Evolutionary conservation across 1,140 invertebrate species (phyloP).

Genomic region (Drosophila ohnishii): DNA sequence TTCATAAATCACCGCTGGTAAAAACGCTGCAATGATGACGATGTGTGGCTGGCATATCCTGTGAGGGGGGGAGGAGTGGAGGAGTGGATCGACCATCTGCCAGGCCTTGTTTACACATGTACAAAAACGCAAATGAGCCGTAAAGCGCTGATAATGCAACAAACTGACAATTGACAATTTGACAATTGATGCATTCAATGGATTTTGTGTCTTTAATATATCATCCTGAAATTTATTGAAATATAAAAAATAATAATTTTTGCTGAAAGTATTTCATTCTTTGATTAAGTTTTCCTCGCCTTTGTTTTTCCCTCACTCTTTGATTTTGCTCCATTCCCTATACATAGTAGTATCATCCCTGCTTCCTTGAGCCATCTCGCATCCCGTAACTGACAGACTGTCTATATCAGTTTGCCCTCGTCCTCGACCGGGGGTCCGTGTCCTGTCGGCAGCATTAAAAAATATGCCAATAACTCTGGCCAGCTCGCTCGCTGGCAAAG

Average conservation of each 20-base stretch:
- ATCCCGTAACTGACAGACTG: neutral
- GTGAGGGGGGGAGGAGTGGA: neutral
- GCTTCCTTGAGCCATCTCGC: constrained; percentile 3
- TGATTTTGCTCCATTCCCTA: neutral
- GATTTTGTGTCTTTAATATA: constrained; percentile 1
- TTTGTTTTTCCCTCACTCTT: constrained; percentile 6
- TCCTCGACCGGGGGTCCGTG: neutral
- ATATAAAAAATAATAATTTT: neutral
- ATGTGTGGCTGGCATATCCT: constrained; percentile 39
- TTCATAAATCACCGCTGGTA: constrained; percentile 71
- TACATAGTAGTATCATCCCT: neutral
- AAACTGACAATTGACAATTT: constrained; percentile 71
- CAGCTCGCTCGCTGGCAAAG: constrained; percentile 26
- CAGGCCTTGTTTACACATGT: constrained; percentile 75
- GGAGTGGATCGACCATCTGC: constrained; percentile 21
- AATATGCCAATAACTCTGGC: constrained; percentile 49
- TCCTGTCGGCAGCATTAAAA: constrained; percentile 23
- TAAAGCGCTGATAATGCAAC: constrained; percentile 76
- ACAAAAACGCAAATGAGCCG: constrained; percentile 77
- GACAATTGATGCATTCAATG: constrained; percentile 14
- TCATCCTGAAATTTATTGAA: neutral
- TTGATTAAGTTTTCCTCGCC: neutral
- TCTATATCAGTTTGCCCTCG: constrained; percentile 17
- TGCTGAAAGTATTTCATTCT: too few relatives aligned
- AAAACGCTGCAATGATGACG: constrained; percentile 43